These are phyloP conservation scores for Eucriotettix oculatus DNA, from an alignment of 2,888 invertebrate genomes.

Conservation along the genomic window DNA sequence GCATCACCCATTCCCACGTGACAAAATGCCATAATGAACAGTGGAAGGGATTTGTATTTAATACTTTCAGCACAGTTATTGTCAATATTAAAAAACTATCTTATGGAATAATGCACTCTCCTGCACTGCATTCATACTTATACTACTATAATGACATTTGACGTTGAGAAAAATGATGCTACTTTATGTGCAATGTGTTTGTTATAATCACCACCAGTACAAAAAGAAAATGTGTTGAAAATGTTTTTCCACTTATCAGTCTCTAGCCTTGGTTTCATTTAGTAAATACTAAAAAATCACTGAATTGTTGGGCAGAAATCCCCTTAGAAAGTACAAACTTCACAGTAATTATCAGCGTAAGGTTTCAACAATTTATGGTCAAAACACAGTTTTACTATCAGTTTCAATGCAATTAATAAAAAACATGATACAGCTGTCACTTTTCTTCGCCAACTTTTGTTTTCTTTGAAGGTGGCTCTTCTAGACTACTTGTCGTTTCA, in stretches of 20 bases:
- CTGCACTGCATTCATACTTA: too few relatives aligned
- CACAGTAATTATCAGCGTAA: background rate
- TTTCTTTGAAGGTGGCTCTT: constrained; percentile 10
- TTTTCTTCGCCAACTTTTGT: constrained; percentile 7
- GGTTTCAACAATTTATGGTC: background rate
- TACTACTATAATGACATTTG: background rate
- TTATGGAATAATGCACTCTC: too few relatives aligned
- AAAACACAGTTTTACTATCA: constrained; percentile 4
- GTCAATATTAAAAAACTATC: background rate
- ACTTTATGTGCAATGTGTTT: background rate
- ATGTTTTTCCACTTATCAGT: background rate
- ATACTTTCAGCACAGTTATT: background rate
- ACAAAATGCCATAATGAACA: background rate
- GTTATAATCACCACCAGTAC: background rate
- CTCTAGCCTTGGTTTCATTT: background rate
- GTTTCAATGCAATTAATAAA: constrained; percentile 5
- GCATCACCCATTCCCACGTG: background rate
- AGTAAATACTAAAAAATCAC: background rate
- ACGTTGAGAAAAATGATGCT: background rate
- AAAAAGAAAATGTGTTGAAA: background rate
- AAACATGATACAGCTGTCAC: constrained; percentile 9
- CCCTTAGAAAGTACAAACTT: background rate
- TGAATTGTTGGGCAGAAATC: background rate
- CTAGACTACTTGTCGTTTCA: constrained; percentile 6
- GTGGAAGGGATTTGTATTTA: background rate